Base-by-base conservation (phyloP, 2,888 invertebrate genomes). In the Cylloceria caligata region DNA sequence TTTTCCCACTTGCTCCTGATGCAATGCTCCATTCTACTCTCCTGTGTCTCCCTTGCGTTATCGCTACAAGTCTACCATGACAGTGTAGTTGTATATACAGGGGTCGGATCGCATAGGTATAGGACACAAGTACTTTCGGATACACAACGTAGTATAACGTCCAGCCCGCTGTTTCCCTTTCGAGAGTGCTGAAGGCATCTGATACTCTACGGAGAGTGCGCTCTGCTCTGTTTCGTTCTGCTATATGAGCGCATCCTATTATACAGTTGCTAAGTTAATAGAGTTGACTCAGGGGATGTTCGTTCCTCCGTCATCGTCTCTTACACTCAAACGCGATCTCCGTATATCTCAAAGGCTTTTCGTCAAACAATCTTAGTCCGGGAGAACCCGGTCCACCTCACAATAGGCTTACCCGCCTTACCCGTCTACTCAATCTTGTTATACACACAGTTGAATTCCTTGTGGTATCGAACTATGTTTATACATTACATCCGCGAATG, bases 201-300 rank as follows among this genome's bases (percentile, higher is more conserved):
- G 19, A 30, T 19, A 60, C 24, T 52, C 52, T 19, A 39, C 24
- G 39, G 24, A 49, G 34, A 69, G 42, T 36, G 9, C 19, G 36
- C 36, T 62, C 9, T 9, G 27, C 21, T 60, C 36, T 42, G 11
- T 13, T 55, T 24, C 69, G 19, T 16, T 60, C 45, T 49, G 16
- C 13, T 71, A 55, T 49, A 19, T 19, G 19, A 57, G 55, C 19
- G 34, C 21, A 84, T 88, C 88, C 88, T 85, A 89, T 89, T 85
- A 87, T 85, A 82, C 85, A 86, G 86, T 83, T 86, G 85, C 86
- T 86, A 88, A 88, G 88, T 88, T 87, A 87, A 89, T 88, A 85
- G 87, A 88, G 87, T 88, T 86, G 86, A 88, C 88, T 87, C 85
- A 80, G 83, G 80, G 76, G 84, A 81, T 72, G 67, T 78, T 79